Conservation (phyloP, 2,113 vertebrate species). For the Tenebrosternarchus preto region DNA sequence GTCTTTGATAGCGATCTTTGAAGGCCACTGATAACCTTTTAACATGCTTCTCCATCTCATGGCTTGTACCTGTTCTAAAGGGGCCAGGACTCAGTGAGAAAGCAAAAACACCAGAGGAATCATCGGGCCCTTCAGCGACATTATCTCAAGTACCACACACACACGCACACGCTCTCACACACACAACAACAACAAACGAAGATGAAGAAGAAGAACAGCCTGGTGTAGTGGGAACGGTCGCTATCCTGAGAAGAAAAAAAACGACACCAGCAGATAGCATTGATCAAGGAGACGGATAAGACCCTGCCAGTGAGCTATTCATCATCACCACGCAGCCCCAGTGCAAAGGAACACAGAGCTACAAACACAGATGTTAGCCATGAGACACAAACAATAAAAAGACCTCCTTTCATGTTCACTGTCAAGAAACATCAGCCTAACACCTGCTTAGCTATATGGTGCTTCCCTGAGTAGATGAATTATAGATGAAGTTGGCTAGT, state of each 20-base stretch:
- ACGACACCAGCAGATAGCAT: slow-evolving; percentile 61
- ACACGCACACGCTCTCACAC: slow-evolving; percentile 52
- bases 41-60: slow-evolving; percentile 54
- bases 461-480: background rate
- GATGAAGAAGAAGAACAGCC: slow-evolving; percentile 60
- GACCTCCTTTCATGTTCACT: slow-evolving; percentile 29
- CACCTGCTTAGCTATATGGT: slow-evolving; percentile 29
- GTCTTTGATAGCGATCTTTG: slow-evolving; percentile 43
- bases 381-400: slow-evolving; percentile 27
- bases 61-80: slow-evolving; percentile 62
- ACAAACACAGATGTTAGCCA: slow-evolving; percentile 42
- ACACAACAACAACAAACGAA: slow-evolving; percentile 48
- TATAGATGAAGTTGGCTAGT: slow-evolving; percentile 17
- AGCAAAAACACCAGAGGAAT: slow-evolving; percentile 60
- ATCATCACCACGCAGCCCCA: slow-evolving; percentile 57
- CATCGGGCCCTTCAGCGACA: slow-evolving; percentile 64
- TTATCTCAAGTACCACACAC: slow-evolving; percentile 70
- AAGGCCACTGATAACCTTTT: slow-evolving; percentile 66
- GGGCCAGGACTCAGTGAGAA: slow-evolving; percentile 59
- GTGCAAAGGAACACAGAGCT: slow-evolving; percentile 47
- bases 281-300: slow-evolving; percentile 69
- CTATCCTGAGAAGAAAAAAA: slow-evolving; percentile 18
- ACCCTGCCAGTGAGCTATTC: slow-evolving; percentile 56
- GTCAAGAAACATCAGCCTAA: slow-evolving; percentile 20
- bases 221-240: slow-evolving; percentile 54